Evolutionary conservation across 2,888 invertebrate species (phyloP).

Genomic region (Fragum whitleyi): DNA sequence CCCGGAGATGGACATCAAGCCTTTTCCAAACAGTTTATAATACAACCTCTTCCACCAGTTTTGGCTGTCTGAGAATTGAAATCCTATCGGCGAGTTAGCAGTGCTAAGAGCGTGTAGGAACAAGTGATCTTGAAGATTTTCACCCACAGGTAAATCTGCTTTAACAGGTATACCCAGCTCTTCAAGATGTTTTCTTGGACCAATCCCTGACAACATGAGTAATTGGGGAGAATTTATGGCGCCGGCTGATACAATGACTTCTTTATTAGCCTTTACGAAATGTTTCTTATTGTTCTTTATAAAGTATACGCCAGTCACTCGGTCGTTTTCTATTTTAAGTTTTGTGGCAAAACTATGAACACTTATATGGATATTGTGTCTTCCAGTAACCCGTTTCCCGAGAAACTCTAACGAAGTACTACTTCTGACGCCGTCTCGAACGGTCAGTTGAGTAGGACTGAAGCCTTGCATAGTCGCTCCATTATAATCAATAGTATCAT

Average conservation of each 20-base stretch:
- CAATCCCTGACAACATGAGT: constrained; percentile 64
- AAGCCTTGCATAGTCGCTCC: constrained; percentile 40
- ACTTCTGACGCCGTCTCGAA: constrained; percentile 38
- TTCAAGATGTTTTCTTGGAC: constrained; percentile 81
- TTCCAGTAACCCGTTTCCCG: constrained; percentile 13
- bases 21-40: constrained; percentile 49
- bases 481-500: constrained; percentile 41
- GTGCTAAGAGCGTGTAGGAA: constrained; percentile 32
- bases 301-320: constrained; percentile 54
- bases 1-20: constrained; percentile 37
- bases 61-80: constrained; percentile 26
- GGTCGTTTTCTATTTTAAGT: constrained; percentile 69
- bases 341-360: constrained; percentile 66
- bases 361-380: constrained; percentile 41
- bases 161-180: constrained; percentile 79
- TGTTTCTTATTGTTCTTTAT: too few relatives aligned
- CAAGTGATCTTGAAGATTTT: constrained; percentile 45
- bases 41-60: constrained; percentile 30
- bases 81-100: constrained; percentile 30
- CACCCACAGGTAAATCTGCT: constrained; percentile 77
- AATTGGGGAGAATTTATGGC: too few relatives aligned
- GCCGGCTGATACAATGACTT: too few relatives aligned
- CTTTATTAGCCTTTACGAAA: too few relatives aligned
- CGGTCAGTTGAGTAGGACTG: constrained; percentile 32
- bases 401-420: constrained; percentile 37